These are phyloP conservation scores for Liodrosophila aerea DNA, from an alignment of 2,888 invertebrate genomes.

Conservation along the genomic window DNA sequence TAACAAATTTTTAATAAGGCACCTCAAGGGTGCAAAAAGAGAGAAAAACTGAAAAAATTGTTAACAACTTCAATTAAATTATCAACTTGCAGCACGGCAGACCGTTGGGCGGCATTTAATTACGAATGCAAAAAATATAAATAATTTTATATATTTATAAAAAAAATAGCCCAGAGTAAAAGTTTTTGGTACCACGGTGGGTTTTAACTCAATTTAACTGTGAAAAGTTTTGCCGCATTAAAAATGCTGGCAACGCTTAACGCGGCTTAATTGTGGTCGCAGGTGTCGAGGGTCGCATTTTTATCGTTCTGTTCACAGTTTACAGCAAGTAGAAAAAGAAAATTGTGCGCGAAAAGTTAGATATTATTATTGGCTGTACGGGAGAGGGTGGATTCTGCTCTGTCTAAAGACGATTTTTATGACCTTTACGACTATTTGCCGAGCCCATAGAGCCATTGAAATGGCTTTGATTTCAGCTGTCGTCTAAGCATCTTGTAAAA, in stretches of 20 bases:
- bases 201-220: constrained; percentile 74
- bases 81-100: constrained; percentile 68
- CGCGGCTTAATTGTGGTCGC: constrained; percentile 81
- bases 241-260: constrained; percentile 65
- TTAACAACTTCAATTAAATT: constrained; percentile 78
- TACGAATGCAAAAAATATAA: constrained; percentile 35
- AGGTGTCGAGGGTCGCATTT: constrained; percentile 78
- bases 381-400: constrained; percentile 12
- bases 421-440: constrained; percentile 77
- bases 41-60: constrained; percentile 46
- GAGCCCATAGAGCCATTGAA: constrained; percentile 69
- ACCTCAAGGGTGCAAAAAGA: constrained; percentile 14
- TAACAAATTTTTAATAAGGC: constrained; percentile 76
- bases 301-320: constrained; percentile 79
- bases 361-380: constrained; percentile 22
- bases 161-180: constrained; percentile 40
- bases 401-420: constrained; percentile 74
- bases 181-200: constrained; percentile 45
- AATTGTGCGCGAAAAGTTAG: neutral
- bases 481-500: constrained; percentile 55
- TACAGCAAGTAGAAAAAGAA: constrained; percentile 34
- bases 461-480: constrained; percentile 65
- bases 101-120: constrained; percentile 60
- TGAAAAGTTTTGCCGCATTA: constrained; percentile 58
- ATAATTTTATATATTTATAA: constrained; percentile 3